phyloP scores from a whole-genome alignment of 92 coral and sea anemone species.

The Pocillopora grandis region DNA sequence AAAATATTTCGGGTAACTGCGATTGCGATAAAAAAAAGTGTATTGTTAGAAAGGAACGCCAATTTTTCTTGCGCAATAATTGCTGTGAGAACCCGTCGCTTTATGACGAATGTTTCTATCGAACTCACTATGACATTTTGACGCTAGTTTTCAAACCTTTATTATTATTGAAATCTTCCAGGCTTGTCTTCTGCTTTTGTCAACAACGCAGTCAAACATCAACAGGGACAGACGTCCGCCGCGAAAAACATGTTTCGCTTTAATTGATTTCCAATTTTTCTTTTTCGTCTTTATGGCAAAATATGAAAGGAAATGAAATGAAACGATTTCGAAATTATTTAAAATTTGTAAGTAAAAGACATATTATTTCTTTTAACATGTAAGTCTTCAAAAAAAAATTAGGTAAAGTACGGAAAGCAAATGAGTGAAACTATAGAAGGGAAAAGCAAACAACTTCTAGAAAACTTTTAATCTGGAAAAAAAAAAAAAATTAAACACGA shows the following conservation, averaged over 20 bases:
- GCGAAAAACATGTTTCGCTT: background rate
- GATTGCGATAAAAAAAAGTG: background rate
- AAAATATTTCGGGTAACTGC: background rate
- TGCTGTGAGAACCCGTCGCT: constrained; percentile 9
- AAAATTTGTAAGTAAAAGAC: too few species aligned
- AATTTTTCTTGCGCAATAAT: constrained; percentile 1
- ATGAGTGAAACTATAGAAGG: too few species aligned
- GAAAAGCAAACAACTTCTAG: too few species aligned
- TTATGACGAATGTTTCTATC: constrained; percentile 13
- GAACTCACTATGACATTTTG: constrained; percentile 18
- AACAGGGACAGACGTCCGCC: background rate
- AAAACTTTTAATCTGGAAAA: too few species aligned
- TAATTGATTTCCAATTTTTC: background rate
- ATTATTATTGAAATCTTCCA: constrained; percentile 3
- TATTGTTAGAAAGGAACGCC: background rate
- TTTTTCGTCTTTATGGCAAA: background rate
- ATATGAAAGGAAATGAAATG: too few species aligned
- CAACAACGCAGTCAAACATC: background rate
- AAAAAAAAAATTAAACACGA: too few species aligned
- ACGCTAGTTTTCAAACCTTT: background rate
- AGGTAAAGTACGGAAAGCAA: too few species aligned
- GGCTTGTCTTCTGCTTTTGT: background rate
- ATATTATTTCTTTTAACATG: too few species aligned
- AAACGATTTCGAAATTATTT: too few species aligned
- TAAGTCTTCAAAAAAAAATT: too few species aligned